These are phyloP conservation scores for Sula dactylatra DNA, from an alignment of 2,113 vertebrate genomes.

Conservation along the genomic window DNA sequence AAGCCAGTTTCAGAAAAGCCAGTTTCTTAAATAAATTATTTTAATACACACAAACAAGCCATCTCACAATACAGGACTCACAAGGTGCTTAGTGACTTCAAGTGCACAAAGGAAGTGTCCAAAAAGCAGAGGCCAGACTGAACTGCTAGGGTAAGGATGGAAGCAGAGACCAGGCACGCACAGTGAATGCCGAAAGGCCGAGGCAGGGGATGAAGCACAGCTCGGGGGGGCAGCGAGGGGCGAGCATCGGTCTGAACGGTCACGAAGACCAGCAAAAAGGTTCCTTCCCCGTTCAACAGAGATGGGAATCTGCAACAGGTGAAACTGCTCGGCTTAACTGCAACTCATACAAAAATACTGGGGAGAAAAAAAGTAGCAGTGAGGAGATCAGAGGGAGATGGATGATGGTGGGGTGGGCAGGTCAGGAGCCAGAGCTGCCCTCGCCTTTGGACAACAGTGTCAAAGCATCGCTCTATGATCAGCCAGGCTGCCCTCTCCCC, in stretches of 20 bases:
- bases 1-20: background rate
- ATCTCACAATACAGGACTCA: background rate
- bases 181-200: background rate
- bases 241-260: fast-evolving
- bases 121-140: background rate
- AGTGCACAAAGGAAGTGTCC: too few species aligned
- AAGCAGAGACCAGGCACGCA: background rate
- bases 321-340: background rate
- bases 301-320: background rate
- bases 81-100: too few species aligned
- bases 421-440: background rate
- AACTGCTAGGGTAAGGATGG: background rate
- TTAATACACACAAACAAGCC: background rate
- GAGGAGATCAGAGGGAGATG: background rate
- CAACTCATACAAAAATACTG: background rate
- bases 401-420: background rate
- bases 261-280: background rate
- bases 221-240: fast-evolving
- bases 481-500: background rate
- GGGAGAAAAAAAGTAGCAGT: fast-evolving
- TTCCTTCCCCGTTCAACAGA: background rate
- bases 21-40: background rate
- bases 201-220: too few species aligned
- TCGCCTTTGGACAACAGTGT: too few species aligned
- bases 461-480: too few species aligned